phyloP scores from a whole-genome alignment of 1,140 invertebrate species.

The Chrysomallon squamiferum region DNA sequence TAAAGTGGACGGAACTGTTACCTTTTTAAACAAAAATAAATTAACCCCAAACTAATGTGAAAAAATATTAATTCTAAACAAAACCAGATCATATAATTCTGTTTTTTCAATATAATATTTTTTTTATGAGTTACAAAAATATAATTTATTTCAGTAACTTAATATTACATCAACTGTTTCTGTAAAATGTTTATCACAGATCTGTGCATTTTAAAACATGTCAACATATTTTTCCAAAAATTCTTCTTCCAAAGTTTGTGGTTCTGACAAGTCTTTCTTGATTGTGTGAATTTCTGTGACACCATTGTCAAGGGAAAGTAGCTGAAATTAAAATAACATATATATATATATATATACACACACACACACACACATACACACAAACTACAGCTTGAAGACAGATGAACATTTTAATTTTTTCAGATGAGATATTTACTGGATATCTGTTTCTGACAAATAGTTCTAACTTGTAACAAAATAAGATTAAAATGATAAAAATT shows the following conservation, averaged over 20 bases:
- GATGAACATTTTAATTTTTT: neutral
- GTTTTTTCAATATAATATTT: too few relatives aligned
- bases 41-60: too few relatives aligned
- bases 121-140: too few relatives aligned
- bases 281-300: constrained; percentile 42
- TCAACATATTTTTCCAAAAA: constrained; percentile 46
- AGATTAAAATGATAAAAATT: neutral
- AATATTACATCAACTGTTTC: too few relatives aligned
- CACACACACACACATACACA: neutral
- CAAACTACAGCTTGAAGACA: neutral
- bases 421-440: neutral
- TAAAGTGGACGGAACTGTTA: too few relatives aligned
- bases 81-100: too few relatives aligned
- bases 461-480: neutral
- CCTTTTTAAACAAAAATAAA: too few relatives aligned
- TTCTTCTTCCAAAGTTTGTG: constrained; percentile 44
- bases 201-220: constrained; percentile 38
- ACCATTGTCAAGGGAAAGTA: constrained; percentile 33
- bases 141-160: too few relatives aligned
- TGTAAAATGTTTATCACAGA: too few relatives aligned
- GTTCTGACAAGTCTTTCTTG: constrained; percentile 31
- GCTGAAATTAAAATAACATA: constrained; percentile 22
- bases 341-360: neutral
- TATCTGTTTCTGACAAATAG: neutral
- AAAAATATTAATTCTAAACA: too few relatives aligned